Evolutionary conservation across 2,113 vertebrate genomes (phyloP).

Genomic region (Balaeniceps rex): DNA sequence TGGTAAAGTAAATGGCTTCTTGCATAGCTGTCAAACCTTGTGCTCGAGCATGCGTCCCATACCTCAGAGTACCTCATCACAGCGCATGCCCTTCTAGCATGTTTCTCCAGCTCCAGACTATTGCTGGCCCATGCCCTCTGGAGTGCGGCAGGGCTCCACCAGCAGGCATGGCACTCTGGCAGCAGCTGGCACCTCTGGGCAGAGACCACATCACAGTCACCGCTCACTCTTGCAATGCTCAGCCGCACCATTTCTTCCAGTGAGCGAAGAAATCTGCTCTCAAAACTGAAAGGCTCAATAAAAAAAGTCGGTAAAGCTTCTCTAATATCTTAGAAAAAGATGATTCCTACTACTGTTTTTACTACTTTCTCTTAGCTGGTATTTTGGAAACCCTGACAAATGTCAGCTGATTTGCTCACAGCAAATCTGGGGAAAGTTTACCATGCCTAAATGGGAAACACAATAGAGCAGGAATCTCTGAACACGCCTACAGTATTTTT

Average conservation of each 20-base stretch:
- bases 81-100: no score
- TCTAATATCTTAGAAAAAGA: not conserved
- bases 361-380: not conserved
- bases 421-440: not conserved
- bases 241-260: not conserved
- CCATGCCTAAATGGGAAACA: not conserved
- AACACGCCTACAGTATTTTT: not conserved
- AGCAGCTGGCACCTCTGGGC: not conserved
- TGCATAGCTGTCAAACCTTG: not conserved
- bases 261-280: not conserved
- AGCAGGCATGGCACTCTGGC: not conserved
- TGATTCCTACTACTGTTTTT: not conserved
- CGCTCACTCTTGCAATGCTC: not conserved
- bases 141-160: fast-evolving
- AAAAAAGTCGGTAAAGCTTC: not conserved
- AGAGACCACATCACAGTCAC: not conserved
- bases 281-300: not conserved
- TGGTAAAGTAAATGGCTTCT: not conserved
- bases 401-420: not conserved
- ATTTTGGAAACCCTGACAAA: not conserved
- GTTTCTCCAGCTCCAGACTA: not conserved
- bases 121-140: not conserved
- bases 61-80: not conserved
- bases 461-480: not conserved
- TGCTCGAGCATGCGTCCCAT: fast-evolving